Evolutionary conservation across 2,888 invertebrate genomes (phyloP).

Genomic region (Pseudococcus viburni): DNA sequence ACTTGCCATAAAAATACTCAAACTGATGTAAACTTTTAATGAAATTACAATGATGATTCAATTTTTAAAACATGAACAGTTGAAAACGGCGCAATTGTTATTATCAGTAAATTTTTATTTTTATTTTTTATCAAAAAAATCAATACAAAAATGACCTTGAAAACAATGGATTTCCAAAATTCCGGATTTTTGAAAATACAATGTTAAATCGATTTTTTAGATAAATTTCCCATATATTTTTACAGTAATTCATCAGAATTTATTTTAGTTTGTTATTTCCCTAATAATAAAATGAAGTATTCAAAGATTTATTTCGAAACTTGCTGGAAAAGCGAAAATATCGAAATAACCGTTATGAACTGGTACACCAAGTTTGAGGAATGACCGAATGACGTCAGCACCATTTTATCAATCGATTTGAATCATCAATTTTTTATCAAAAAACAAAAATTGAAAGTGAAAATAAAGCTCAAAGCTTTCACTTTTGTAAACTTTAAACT

Average conservation of each 20-base stretch:
- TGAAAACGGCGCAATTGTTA: slow-evolving; percentile 26
- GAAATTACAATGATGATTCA: neutral
- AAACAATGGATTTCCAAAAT: neutral
- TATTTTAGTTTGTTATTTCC: too few species aligned
- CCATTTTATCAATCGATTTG: neutral
- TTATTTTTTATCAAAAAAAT: neutral
- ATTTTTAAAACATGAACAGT: neutral
- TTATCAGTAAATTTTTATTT: neutral
- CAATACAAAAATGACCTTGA: neutral
- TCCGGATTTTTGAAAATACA: too few species aligned
- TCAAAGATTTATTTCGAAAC: too few species aligned
- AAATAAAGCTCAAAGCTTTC: neutral
- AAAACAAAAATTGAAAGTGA: neutral
- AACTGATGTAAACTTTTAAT: neutral
- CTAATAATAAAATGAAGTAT: too few species aligned
- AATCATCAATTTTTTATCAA: slow-evolving; percentile 5
- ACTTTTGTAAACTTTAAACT: neutral
- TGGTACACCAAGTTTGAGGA: too few species aligned
- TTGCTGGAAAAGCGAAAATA: too few species aligned
- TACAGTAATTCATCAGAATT: too few species aligned
- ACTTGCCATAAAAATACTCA: neutral
- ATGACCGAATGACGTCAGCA: too few species aligned
- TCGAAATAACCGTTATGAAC: too few species aligned
- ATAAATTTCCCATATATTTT: too few species aligned
- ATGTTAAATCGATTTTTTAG: too few species aligned